Evolutionary conservation across 1,140 invertebrate genomes (phyloP), one percentile per base, ranked within the genome.

Genomic region (Drosophila rhopaloa): DNA sequence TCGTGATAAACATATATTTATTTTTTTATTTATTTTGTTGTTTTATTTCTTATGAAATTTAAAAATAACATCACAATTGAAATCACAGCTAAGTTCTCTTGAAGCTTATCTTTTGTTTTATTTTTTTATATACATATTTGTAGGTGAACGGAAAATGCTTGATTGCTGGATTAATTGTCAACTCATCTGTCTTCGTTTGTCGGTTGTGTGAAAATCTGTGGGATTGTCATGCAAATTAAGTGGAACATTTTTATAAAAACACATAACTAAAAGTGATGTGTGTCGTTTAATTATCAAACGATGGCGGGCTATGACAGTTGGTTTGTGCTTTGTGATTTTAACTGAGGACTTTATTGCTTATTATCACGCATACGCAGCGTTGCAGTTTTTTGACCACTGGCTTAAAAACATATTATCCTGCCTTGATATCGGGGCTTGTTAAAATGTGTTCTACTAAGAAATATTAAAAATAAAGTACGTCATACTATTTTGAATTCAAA

Each of bases 101-200:
- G 24, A 24, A 24, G 24, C 4, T 1, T 24, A 24, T 24, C 24
- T 24, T 24, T 24, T 3, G 24, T 24, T 24, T 24, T 24, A 24
- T 24, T 4, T 24, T 24, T 0, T 24, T 24, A 0, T 47, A 19
- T 40, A 11, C 48, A 41, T 43, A 65, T 27, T 54, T 61, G 19
- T 11, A 19, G 40, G 10, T 54, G 16, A 29, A 50, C 41, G 40
- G 16, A 37, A 71, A 54, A 44, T 47, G 57, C 48, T 55, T 63
- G 63, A 81, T 71, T 67, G 57, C 35, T 46, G 65, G 60, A 75
- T 82, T 70, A 86, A 85, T 82, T 86, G 76, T 66, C 74, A 70
- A 53, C 60, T 71, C 82, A 78, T 81, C 74, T 63, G 74, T 68
- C 76, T 78, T 63, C 65, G 75, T 67, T 76, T 80, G 55, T 57